Evolutionary conservation across 2,113 vertebrate genomes (phyloP), one percentile per base, ranked within the genome.

Genomic region (Platysternon megacephalum): DNA sequence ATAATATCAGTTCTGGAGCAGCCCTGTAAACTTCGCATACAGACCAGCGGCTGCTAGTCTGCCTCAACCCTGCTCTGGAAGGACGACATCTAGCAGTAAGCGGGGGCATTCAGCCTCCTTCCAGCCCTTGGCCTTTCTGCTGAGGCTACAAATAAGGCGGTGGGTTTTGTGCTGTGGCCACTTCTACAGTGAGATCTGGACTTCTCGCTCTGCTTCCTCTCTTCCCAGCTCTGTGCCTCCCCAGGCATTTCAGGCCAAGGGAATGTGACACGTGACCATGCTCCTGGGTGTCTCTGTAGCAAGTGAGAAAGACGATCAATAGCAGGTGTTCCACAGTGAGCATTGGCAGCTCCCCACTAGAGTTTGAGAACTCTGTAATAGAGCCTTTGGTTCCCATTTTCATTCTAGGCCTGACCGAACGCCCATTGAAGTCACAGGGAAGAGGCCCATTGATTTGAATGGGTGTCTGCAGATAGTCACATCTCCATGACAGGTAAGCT

Each of bases 391-490:
- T n/a, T 72, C 68, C 19, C 53, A 35, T 55, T 2, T 1, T 42
- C 51, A 39, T 11, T 35, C 4, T 46, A 58, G 52, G 42, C 90
- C 21, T 11, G 39, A 52, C 1, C 28, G 12, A 51, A 79, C 91
- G 80, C 61, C 8, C 52, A 19, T 52, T 1, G 24, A 78, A n/a
- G 44, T 4, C 29, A 17, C 48, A 2, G 2, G 42, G 4, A 1
- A 32, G 7, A 26, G 39, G 12, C 72, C 51, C 16, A 12, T 9
- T 0, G 29, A 28, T 49, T 12, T 35, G 11, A 42, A 46, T 0
- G 0, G 58, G 21, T 10, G 39, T 39, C 82, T 65, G 14, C 6
- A 1, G 4, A 11, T 39, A 51, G 29, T 11, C 52, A 14, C 32
- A 19, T 88, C n/a, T 56, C 48, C 44, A 48, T 3, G 5, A 42